These are phyloP conservation scores for Drosophila eohydei DNA, from an alignment of 2,888 invertebrate genomes.

Conservation along the genomic window DNA sequence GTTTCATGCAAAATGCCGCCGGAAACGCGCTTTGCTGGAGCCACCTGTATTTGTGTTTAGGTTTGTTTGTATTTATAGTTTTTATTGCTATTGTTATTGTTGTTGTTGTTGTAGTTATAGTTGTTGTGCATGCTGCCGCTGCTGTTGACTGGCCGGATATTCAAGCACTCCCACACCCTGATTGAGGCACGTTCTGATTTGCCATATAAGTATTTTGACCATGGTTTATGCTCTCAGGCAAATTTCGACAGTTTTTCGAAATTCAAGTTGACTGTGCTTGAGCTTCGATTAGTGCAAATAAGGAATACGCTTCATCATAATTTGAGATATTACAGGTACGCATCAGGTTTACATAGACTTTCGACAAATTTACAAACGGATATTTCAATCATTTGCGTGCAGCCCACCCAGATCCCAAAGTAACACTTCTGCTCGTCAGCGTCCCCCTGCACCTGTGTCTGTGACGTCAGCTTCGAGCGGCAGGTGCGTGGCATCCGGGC, in stretches of 20 bases:
- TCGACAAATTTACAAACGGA: conserved; percentile 31
- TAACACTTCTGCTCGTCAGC: background rate
- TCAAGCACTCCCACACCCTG: conserved; percentile 39
- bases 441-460: conserved; percentile 5
- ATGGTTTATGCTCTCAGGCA: conserved; percentile 23
- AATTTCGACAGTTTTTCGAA: conserved; percentile 1
- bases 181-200: conserved; percentile 31
- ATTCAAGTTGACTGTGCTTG: conserved; percentile 32
- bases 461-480: conserved; percentile 46
- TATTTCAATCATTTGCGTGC: conserved; percentile 58
- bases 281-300: conserved; percentile 62
- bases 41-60: conserved; percentile 49
- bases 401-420: conserved; percentile 23
- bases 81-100: conserved; percentile 4
- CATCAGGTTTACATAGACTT: conserved; percentile 3
- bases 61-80: conserved; percentile 1
- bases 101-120: conserved; percentile 9
- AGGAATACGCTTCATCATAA: conserved; percentile 71
- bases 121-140: background rate
- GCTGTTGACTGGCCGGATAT: conserved; percentile 56
- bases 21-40: conserved; percentile 76
- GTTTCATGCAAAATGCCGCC: conserved; percentile 68
- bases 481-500: conserved; percentile 49
- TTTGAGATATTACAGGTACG: conserved; percentile 63
- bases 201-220: conserved; percentile 41